These are phyloP conservation scores for Yponomeuta plumbellus DNA, from an alignment of 2,888 invertebrate genomes.

Conservation along the genomic window DNA sequence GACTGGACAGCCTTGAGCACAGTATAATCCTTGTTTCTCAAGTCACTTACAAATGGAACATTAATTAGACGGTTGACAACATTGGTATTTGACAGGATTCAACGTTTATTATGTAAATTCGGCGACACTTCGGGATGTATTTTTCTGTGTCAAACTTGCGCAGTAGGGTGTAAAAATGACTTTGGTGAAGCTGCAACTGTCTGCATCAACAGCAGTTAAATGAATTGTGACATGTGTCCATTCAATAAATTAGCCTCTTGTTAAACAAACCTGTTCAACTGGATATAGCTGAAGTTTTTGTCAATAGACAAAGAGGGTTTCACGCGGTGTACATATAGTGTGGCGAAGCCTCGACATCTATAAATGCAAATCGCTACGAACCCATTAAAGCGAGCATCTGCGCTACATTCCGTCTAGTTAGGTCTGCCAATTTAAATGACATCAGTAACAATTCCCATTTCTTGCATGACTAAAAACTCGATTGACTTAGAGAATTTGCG, in stretches of 20 bases:
- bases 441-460: slow-evolving; percentile 10
- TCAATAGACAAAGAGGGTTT: background rate
- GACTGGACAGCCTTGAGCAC: background rate
- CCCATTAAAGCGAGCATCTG: slow-evolving; percentile 27
- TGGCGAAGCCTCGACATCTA: slow-evolving; percentile 25
- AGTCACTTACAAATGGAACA: background rate
- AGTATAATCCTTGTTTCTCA: background rate
- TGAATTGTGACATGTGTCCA: background rate
- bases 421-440: slow-evolving; percentile 7
- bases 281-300: background rate
- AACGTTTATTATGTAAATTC: background rate
- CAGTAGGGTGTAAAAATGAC: no score
- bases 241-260: background rate
- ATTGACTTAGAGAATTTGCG: slow-evolving; percentile 2
- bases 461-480: slow-evolving; percentile 10
- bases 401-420: slow-evolving; percentile 15
- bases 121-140: no score
- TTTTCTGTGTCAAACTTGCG: no score
- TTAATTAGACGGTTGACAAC: background rate
- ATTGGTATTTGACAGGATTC: background rate
- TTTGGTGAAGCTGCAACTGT: no score
- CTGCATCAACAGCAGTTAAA: background rate
- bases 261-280: background rate
- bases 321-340: background rate
- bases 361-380: slow-evolving; percentile 34